Percentiles rank a stretch among this genome's conserved stretches.
Evolutionary conservation across 2,888 invertebrate species (phyloP).

Genomic region (Orthonychiurus folsomi): DNA sequence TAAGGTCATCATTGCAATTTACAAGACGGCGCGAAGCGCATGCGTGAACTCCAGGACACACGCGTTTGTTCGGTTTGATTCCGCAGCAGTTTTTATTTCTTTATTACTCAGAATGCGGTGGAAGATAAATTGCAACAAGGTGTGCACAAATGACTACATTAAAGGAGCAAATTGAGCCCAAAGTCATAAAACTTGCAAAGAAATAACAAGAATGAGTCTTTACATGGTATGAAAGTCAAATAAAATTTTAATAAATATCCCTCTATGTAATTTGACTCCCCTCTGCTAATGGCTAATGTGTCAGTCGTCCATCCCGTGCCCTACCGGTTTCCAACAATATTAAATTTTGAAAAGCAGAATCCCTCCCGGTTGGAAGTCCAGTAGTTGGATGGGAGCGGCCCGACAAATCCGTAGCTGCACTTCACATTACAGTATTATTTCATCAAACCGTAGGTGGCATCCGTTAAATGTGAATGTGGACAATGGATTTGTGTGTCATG

Average conservation of each 20-base stretch:
- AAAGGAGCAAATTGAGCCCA: background rate
- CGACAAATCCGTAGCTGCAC: too few species aligned
- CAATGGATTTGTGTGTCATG: background rate
- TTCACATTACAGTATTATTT: too few species aligned
- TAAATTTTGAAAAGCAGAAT: too few species aligned
- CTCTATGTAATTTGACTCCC: background rate
- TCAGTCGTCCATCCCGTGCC: background rate
- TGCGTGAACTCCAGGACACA: too few species aligned
- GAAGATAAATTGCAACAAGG: background rate
- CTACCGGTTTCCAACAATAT: too few species aligned
- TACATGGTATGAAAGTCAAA: background rate
- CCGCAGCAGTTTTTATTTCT: background rate
- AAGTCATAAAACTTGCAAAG: background rate
- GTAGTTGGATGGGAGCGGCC: too few species aligned
- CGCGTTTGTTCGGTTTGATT: too few species aligned
- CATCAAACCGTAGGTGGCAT: background rate
- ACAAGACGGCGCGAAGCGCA: too few species aligned
- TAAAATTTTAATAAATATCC: background rate
- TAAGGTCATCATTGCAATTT: too few species aligned
- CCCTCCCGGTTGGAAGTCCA: too few species aligned
- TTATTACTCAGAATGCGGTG: background rate
- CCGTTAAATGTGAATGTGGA: background rate
- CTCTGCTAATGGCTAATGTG: too few species aligned
- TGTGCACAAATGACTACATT: background rate
- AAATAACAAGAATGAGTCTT: background rate